phyloP scores from a whole-genome alignment of 2,113 vertebrate species.

The Rhombomys opimus region DNA sequence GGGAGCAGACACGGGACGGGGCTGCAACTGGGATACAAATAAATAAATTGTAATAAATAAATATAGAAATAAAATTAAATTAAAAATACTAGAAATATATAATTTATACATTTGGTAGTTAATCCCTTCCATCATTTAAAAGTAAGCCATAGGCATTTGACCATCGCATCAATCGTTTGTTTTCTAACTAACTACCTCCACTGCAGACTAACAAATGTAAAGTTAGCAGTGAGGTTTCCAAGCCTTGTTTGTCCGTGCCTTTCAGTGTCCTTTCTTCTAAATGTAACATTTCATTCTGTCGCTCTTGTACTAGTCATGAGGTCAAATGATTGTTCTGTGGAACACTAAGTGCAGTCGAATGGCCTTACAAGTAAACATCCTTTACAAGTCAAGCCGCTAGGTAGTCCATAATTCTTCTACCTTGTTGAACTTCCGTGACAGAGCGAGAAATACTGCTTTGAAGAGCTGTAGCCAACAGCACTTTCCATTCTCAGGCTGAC shows the following conservation, averaged over 20 bases:
- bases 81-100: neutral
- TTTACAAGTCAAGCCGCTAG: slow-evolving; percentile 62
- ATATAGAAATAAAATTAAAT: no score
- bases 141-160: neutral
- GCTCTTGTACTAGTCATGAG: slow-evolving; percentile 20
- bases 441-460: slow-evolving; percentile 59
- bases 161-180: neutral
- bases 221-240: neutral
- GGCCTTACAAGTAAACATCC: slow-evolving; percentile 61
- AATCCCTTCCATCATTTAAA: neutral
- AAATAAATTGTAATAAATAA: no score
- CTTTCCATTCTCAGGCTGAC: slow-evolving; percentile 37
- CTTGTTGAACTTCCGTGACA: slow-evolving; percentile 73
- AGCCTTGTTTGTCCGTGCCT: accelerated
- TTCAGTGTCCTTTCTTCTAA: neutral
- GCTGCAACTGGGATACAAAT: no score
- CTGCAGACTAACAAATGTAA: neutral
- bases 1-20: no score
- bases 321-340: slow-evolving; percentile 53
- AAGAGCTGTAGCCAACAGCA: slow-evolving; percentile 6
- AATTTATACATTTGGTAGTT: neutral
- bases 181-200: neutral
- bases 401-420: slow-evolving; percentile 70
- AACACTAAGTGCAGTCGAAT: slow-evolving; percentile 55
- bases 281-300: slow-evolving; percentile 45